These are phyloP conservation scores for Apotomis capreana DNA, from an alignment of 2,888 invertebrate species.

Conservation along the genomic window DNA sequence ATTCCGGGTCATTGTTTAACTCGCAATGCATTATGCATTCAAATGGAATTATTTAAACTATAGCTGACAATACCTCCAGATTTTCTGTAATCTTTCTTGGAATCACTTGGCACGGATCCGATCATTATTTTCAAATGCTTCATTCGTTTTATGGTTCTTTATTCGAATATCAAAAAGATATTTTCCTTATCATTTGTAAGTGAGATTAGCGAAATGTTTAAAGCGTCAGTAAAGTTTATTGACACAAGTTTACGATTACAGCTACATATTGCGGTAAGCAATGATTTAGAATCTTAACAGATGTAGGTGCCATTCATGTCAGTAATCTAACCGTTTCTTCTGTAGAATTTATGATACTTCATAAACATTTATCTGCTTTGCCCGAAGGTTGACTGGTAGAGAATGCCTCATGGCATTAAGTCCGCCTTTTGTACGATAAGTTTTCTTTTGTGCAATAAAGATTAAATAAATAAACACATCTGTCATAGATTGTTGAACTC, in stretches of 20 bases:
- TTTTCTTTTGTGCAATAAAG: no score
- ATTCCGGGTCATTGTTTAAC: no score
- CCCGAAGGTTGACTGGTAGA: no score
- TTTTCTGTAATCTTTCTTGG: constrained; percentile 22
- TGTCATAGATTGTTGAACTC: constrained; percentile 1
- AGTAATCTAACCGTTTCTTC: neutral
- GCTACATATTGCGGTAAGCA: neutral
- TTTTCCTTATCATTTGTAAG: constrained; percentile 7
- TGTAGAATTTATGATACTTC: neutral
- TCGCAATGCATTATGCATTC: constrained; percentile 14
- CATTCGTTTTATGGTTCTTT: constrained; percentile 22
- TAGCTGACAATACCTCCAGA: constrained; percentile 23
- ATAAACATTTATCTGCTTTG: no score
- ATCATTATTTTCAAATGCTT: constrained; percentile 27
- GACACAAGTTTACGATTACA: no score
- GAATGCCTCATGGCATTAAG: no score
- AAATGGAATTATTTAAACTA: constrained; percentile 25
- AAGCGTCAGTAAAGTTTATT: no score
- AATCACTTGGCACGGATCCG: constrained; percentile 36
- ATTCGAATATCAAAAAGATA: constrained; percentile 26
- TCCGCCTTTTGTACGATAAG: no score
- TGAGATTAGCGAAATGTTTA: no score
- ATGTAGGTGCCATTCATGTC: no score
- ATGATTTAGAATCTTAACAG: no score
- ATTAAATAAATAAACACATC: neutral